Percentiles rank a stretch among this genome's conserved stretches.
These are phyloP conservation scores for Chrysina gloriosa DNA, from an alignment of 2,888 invertebrate species.

Conservation along the genomic window DNA sequence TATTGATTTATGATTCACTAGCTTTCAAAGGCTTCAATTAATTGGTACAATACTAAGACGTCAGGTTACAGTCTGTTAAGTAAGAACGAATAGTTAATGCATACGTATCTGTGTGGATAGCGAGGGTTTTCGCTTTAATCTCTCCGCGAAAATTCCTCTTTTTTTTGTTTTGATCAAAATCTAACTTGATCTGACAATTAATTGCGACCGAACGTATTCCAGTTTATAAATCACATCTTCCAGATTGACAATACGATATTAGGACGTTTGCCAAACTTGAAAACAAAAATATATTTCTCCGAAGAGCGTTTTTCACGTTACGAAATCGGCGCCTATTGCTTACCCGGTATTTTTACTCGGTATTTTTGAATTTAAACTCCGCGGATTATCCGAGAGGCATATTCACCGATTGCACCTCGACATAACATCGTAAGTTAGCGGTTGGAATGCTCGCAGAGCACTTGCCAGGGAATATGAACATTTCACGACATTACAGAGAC, in stretches of 20 bases:
- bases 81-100: no score
- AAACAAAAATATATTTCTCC: not conserved
- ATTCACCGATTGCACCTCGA: not conserved
- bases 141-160: no score
- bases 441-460: not conserved
- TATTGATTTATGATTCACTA: not conserved
- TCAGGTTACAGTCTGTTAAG: not conserved
- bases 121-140: no score
- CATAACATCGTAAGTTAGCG: not conserved
- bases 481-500: not conserved
- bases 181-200: no score
- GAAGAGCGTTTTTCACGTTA: not conserved
- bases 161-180: no score
- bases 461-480: not conserved
- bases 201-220: no score
- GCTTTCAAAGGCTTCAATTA: slow-evolving; percentile 1
- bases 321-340: slow-evolving; percentile 4
- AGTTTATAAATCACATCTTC: no score
- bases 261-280: slow-evolving; percentile 7
- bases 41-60: not conserved
- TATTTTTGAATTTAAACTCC: slow-evolving; percentile 2
- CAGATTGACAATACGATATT: not conserved
- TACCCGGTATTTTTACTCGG: not conserved
- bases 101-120: no score
- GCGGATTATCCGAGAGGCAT: not conserved